Percentiles rank a stretch among this genome's conserved stretches.
These are phyloP conservation scores for Tetramorium parvispinum DNA, from an alignment of 1,140 invertebrate species.

Conservation along the genomic window DNA sequence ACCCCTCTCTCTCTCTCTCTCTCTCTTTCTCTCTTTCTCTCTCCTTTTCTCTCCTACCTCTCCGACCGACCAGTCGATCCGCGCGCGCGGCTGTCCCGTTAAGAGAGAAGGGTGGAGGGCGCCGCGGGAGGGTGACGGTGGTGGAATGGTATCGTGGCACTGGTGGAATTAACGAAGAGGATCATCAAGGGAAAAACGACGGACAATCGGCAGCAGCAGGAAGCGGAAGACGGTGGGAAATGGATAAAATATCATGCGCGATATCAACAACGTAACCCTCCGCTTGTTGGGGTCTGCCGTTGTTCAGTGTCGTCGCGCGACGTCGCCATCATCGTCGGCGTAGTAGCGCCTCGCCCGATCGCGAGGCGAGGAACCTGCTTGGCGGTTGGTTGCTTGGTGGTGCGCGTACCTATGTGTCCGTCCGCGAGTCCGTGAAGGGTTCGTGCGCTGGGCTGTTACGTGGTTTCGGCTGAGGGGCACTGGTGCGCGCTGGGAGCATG, in stretches of 20 bases:
- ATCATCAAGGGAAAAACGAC: slow-evolving; percentile 23
- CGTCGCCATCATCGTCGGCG: slow-evolving; percentile 23
- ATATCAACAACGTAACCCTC: slow-evolving; percentile 44
- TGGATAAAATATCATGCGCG: slow-evolving; percentile 64
- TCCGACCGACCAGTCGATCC: slow-evolving; percentile 59
- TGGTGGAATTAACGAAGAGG: slow-evolving; percentile 36
- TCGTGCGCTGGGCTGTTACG: not conserved
- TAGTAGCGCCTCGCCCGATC: slow-evolving; percentile 55
- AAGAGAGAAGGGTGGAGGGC: slow-evolving; percentile 44
- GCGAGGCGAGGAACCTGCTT: slow-evolving; percentile 7
- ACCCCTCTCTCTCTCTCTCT: slow-evolving; percentile 47
- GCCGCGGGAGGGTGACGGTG: slow-evolving; percentile 53
- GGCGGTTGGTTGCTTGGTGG: slow-evolving; percentile 33
- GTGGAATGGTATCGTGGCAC: slow-evolving; percentile 29
- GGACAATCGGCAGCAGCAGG: slow-evolving; percentile 23
- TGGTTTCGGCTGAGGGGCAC: not conserved
- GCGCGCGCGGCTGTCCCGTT: slow-evolving; percentile 58
- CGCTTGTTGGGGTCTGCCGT: slow-evolving; percentile 34
- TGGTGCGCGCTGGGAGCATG: slow-evolving; percentile 72
- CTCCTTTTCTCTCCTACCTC: slow-evolving; percentile 38
- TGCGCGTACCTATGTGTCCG: slow-evolving; percentile 66
- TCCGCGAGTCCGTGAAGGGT: slow-evolving; percentile 44
- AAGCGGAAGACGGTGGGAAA: slow-evolving; percentile 64
- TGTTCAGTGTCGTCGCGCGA: slow-evolving; percentile 43
- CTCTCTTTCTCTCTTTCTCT: slow-evolving; percentile 36